Percentiles rank a stretch among this genome's conserved stretches.
These are phyloP conservation scores for Lycaon pictus DNA, from an alignment of 2,113 vertebrate genomes.

Conservation along the genomic window DNA sequence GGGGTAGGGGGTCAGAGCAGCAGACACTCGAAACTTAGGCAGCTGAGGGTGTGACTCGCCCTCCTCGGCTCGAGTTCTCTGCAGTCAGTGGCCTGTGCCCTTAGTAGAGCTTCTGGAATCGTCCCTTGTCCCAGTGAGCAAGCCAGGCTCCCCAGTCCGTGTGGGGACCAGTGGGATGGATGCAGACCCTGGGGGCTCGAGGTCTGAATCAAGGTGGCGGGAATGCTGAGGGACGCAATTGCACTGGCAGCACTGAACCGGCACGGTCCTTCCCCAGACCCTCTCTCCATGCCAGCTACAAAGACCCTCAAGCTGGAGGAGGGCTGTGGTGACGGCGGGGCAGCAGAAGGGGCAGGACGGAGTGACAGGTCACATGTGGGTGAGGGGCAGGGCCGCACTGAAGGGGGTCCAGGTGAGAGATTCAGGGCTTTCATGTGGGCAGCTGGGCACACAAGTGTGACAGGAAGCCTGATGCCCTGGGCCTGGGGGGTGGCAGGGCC, in stretches of 20 bases:
- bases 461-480: neutral
- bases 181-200: neutral
- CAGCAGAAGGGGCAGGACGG: neutral
- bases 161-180: neutral
- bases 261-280: neutral
- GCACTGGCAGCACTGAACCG: neutral
- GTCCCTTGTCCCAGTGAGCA: neutral
- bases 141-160: neutral
- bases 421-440: neutral
- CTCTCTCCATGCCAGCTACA: neutral
- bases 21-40: neutral
- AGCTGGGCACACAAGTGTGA: neutral
- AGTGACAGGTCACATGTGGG: neutral
- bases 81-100: rapidly evolving
- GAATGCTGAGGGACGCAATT: neutral
- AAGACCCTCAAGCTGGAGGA: neutral
- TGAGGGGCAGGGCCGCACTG: neutral
- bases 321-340: neutral
- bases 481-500: neutral
- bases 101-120: neutral
- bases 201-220: neutral
- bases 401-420: neutral
- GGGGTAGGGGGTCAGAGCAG: neutral
- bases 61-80: neutral
- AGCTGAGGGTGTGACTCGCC: rapidly evolving